Evolutionary conservation across 2,797 vertebrate species (phyloP), one percentile per base, ranked within the genome.

Genomic region (Dicrostonyx torquatus): DNA sequence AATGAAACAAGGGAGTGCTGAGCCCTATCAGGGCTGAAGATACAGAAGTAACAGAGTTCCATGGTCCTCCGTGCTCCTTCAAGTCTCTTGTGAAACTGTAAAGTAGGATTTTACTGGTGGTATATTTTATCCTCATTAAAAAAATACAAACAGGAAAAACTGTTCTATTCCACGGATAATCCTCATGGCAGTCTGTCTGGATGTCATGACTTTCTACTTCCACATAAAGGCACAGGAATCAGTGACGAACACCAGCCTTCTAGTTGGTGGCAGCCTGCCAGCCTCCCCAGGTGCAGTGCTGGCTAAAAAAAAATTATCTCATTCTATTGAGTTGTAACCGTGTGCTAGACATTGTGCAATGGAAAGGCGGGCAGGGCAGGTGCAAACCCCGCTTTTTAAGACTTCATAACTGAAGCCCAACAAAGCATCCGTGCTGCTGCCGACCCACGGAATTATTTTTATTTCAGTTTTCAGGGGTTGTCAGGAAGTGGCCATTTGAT

Each of bases 41-140:
- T 94, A 97, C 78, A 97, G 85, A 96, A 96, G 93, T 96, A 96
- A 95, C 95, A 89, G 89, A 95, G 95, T 95, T 96, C 95, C 83
- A 77, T 94, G 95, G 94, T 94, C 88, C 66, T 83, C 53, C 85
- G 76, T 77, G n/a, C 48, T 92, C 78, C 78, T 95, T 86, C 66
- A 48, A 13, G 93, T 94, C 64, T 87, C 45, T 18, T 83, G 68
- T 82, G 80, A 82, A 94, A 95, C 96, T 91, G 83, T 93, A 95
- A 89, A 89, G 94, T 66, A 94, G 90, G 95, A 89, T 97, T 96
- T 96, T 62, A 43, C 68, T 53, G 72, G 64, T 58, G 72, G 58
- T 95, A 83, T 95, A 95, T 95, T 95, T 95, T 91, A 53, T 97
- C 87, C 68, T 97, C 91, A 95, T 95, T 96, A 58, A 91, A 95